phyloP scores from a whole-genome alignment of 2,797 vertebrate species.

The Macrochelys suwanniensis region DNA sequence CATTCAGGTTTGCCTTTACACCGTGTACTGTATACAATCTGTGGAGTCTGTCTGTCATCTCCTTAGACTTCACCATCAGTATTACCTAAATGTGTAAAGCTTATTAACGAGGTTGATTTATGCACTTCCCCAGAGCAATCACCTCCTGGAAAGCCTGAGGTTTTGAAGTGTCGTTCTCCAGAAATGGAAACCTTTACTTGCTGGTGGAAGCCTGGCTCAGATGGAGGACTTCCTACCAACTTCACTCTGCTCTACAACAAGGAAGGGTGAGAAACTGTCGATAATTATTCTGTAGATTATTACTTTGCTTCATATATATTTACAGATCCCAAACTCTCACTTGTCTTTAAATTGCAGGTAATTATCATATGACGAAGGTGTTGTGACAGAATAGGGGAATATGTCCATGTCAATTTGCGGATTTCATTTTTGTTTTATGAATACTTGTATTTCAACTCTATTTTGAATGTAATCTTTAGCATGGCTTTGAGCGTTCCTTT shows the following conservation, averaged over 20 bases:
- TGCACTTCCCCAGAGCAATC: slow-evolving; percentile 80
- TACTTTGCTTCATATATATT: not conserved
- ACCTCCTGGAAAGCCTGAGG: slow-evolving; percentile 86
- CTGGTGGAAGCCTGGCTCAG: slow-evolving; percentile 91
- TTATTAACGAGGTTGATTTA: slow-evolving; percentile 15
- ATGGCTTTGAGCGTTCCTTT: not conserved
- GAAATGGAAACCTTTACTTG: slow-evolving; percentile 97
- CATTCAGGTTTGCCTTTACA: not conserved
- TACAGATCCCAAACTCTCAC: not conserved
- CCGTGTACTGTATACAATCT: not conserved
- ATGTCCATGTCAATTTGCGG: not conserved
- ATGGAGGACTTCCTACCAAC: slow-evolving; percentile 89
- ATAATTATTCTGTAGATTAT: not conserved
- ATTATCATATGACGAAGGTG: not conserved
- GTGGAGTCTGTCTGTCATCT: not conserved
- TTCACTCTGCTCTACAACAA: slow-evolving; percentile 90
- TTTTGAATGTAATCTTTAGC: not conserved
- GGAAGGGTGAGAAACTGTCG: slow-evolving; percentile 83
- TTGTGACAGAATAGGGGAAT: not conserved
- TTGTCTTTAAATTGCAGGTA: not conserved
- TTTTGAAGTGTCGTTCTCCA: slow-evolving; percentile 89
- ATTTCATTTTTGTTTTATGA: not conserved
- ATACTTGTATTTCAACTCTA: not conserved
- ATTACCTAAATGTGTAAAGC: not conserved
- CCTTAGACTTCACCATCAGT: not conserved